phyloP scores from a whole-genome alignment of 2,113 vertebrate genomes.

The Perognathus longimembris region DNA sequence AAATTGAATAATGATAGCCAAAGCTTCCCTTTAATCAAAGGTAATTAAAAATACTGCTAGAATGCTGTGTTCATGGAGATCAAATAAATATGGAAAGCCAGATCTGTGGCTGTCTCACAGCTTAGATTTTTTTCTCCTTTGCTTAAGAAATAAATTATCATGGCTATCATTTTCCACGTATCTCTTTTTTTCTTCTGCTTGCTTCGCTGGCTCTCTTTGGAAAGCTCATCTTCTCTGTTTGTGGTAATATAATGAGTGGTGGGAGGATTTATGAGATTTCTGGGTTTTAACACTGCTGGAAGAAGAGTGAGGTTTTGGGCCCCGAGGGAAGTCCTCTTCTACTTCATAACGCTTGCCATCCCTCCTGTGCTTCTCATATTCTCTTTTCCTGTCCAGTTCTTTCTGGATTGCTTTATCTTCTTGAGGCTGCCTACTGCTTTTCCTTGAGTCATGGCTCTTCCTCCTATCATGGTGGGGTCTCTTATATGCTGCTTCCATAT shows the following conservation, averaged over 20 bases:
- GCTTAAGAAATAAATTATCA: constrained; percentile 87
- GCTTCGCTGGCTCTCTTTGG: constrained; percentile 63
- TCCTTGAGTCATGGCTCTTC: constrained; percentile 65
- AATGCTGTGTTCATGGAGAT: background rate
- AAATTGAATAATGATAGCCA: constrained; percentile 31
- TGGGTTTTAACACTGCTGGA: background rate
- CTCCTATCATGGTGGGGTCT: constrained; percentile 43
- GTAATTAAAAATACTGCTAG: constrained; percentile 4
- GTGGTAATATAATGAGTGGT: constrained; percentile 51
- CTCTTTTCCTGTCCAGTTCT: background rate
- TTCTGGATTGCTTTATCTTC: constrained; percentile 18
- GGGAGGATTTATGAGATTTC: background rate
- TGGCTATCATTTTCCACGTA: background rate
- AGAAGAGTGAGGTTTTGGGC: background rate
- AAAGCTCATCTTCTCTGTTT: constrained; percentile 11
- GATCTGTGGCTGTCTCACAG: constrained; percentile 65
- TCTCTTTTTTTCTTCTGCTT: constrained; percentile 77
- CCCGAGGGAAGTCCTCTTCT: constrained; percentile 84
- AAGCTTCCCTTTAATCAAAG: constrained; percentile 38
- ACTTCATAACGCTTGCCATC: rapidly evolving
- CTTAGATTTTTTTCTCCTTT: constrained; percentile 85
- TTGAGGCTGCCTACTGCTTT: constrained; percentile 57
- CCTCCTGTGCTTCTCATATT: constrained; percentile 40
- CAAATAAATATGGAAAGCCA: background rate
- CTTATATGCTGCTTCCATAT: constrained; percentile 11